These are phyloP conservation scores for Lamellibrachia luymesi DNA, from an alignment of 1,140 invertebrate genomes.

Conservation along the genomic window DNA sequence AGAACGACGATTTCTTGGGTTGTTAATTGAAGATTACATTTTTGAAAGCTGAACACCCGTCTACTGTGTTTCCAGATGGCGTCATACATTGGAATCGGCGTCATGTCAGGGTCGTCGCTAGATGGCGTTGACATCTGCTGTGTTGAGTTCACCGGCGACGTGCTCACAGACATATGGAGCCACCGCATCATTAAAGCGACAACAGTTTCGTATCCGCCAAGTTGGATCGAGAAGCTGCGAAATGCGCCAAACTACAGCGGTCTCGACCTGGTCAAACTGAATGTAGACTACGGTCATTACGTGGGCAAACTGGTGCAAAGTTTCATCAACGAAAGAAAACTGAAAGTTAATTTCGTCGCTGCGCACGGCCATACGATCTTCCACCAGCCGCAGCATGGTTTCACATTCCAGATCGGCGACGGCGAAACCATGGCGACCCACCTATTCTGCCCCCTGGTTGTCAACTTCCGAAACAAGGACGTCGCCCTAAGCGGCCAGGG, in stretches of 20 bases:
- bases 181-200: slow-evolving; percentile 40
- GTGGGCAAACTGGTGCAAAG: slow-evolving; percentile 34
- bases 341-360: slow-evolving; percentile 40
- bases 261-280: slow-evolving; percentile 40
- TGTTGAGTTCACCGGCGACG: slow-evolving; percentile 46
- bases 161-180: slow-evolving; percentile 43
- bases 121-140: slow-evolving; percentile 51
- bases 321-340: slow-evolving; percentile 37
- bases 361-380: slow-evolving; percentile 52
- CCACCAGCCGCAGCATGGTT: slow-evolving; percentile 42
- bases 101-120: slow-evolving; percentile 50
- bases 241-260: slow-evolving; percentile 35
- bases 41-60: background rate
- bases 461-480: slow-evolving; percentile 46
- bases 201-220: slow-evolving; percentile 38
- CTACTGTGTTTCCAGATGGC: slow-evolving; percentile 26
- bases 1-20: background rate
- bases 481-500: slow-evolving; percentile 51
- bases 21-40: background rate
- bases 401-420: slow-evolving; percentile 49
- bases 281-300: slow-evolving; percentile 46
- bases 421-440: slow-evolving; percentile 44
- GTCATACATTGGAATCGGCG: slow-evolving; percentile 44
- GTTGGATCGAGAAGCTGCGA: slow-evolving; percentile 36
- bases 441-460: slow-evolving; percentile 39